Percentiles rank a stretch among this genome's conserved stretches.
These are phyloP conservation scores for Silurus glanis DNA, from an alignment of 2,113 vertebrate species.

Conservation along the genomic window DNA sequence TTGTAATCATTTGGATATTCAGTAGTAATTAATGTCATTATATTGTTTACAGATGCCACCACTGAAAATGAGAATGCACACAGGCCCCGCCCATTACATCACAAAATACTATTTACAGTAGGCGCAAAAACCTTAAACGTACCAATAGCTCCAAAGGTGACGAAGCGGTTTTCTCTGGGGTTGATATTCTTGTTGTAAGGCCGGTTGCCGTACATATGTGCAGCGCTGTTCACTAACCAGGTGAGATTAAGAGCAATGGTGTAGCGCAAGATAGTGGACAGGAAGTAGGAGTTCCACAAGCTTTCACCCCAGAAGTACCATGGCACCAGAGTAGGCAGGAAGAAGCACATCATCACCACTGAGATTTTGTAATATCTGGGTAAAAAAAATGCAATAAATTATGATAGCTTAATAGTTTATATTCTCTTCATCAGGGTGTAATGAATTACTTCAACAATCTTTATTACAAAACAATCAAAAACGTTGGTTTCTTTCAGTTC, in stretches of 20 bases:
- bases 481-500: not conserved
- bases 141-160: conserved; percentile 77
- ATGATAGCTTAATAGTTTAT: not conserved
- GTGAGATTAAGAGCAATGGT: conserved; percentile 74
- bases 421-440: conserved; percentile 44
- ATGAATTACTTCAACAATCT: not conserved
- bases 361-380: conserved; percentile 81
- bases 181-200: conserved; percentile 77
- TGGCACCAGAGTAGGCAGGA: conserved; percentile 77
- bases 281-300: conserved; percentile 80
- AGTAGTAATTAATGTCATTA: not conserved
- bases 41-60: not conserved
- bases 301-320: conserved; percentile 80
- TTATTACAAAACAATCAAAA: not conserved
- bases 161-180: conserved; percentile 75
- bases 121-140: conserved; percentile 3
- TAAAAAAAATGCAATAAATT: conserved; percentile 32
- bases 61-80: not conserved
- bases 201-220: conserved; percentile 79
- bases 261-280: conserved; percentile 77
- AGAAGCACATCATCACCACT: conserved; percentile 82
- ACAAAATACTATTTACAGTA: not conserved
- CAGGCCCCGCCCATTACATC: not conserved
- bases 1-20: not conserved
- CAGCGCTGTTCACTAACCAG: conserved; percentile 80